phyloP scores from a whole-genome alignment of 2,797 vertebrate genomes.

The Melanotaenia trifasciata region DNA sequence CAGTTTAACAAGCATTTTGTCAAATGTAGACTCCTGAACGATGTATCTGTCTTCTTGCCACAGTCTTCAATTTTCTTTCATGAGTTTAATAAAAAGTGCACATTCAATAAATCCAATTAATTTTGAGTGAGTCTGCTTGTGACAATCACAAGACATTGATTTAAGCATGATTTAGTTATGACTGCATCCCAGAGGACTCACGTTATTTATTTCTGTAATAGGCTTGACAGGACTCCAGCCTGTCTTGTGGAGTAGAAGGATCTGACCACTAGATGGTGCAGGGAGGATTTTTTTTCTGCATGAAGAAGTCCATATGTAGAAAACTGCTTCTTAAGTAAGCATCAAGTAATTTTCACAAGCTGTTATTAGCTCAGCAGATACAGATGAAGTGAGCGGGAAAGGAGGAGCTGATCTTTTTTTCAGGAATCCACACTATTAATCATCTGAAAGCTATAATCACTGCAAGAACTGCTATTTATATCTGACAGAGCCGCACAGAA shows the following conservation, averaged over 20 bases:
- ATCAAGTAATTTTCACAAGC: constrained; percentile 39
- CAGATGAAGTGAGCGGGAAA: constrained; percentile 23
- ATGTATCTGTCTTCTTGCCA: constrained; percentile 20
- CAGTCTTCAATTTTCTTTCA: constrained; percentile 49
- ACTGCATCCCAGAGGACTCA: constrained; percentile 27
- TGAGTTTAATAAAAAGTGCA: constrained; percentile 54
- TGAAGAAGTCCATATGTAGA: constrained; percentile 28
- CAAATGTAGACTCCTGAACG: constrained; percentile 50
- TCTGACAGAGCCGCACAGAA: constrained; percentile 26
- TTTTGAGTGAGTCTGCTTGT: constrained; percentile 28
- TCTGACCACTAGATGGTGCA: constrained; percentile 73
- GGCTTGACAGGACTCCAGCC: constrained; percentile 6
- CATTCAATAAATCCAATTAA: constrained; percentile 58
- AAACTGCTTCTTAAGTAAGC: constrained; percentile 49
- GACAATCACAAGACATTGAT: constrained; percentile 48
- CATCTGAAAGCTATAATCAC: constrained; percentile 56
- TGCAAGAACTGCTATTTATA: constrained; percentile 56
- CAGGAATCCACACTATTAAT: constrained; percentile 50
- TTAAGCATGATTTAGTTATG: constrained; percentile 58
- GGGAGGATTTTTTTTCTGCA: constrained; percentile 12
- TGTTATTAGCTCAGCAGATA: constrained; percentile 46
- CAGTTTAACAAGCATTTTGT: constrained; percentile 48
- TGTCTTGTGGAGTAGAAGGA: constrained; percentile 16
- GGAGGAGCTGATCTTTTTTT: constrained; percentile 32
- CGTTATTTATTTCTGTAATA: constrained; percentile 24